Base-by-base conservation (phyloP, 2,888 invertebrate species). In the Eulithis testata region DNA sequence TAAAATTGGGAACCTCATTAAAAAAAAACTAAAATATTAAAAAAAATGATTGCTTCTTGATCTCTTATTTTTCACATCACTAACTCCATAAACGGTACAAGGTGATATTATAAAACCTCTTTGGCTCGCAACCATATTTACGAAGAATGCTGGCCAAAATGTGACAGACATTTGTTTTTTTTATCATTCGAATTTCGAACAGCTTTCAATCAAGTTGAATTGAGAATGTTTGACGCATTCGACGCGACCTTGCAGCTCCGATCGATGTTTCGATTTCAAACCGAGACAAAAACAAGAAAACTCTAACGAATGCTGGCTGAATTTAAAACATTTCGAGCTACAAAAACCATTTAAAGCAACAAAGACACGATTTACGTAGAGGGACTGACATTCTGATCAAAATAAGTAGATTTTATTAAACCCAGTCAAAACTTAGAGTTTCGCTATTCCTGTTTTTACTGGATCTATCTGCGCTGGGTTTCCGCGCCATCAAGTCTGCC, bases 191-290 rank as follows among this genome's bases (percentile, higher is more conserved):
- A 66, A 77, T 75, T 78, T 76, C 77, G 73, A 78, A 78, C 79
- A 78, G 77, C 81, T 77, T 79, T 84, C 85, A 82, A 84, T 85
- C 83, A 84, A 80, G 77, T 78, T 72, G 74, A 76, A 74, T 74
- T 76, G 78, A 73, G 76, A 81, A 80, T 60, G 68, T 66, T 68
- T 68, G 70, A 68, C 68, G 67, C 63, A 67, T 67, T 71, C 73
- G 71, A 73, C 69, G 73, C 72, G 72, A 72, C 72, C 68, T 73
- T 68, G 73, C 74, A 69, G 71, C 72, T 64, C 56, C 58, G 70
- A 72, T 73, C 72, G 72, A 72, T 55, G 66, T 66, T 66, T 65
- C 53, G 64, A 69, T 65, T 71, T 74, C 71, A 67, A 71, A 66
- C 62, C 62, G 51, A 50, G 56, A 54, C 53, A 73, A 73, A 70